Percentiles rank a stretch among this genome's conserved stretches.
Conservation (phyloP, 2,888 invertebrate genomes). For the Corbicula japonica region DNA sequence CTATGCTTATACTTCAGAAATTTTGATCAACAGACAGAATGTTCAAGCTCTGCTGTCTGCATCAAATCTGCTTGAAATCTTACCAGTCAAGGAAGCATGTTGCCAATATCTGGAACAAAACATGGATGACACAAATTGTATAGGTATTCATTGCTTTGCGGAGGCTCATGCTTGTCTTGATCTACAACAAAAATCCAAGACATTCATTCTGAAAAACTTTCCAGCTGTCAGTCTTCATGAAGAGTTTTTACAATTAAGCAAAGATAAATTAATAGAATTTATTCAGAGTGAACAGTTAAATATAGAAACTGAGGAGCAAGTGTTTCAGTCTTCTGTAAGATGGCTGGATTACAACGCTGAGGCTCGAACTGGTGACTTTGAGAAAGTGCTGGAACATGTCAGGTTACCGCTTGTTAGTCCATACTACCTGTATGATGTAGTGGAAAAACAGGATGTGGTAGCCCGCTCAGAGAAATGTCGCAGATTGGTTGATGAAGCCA, state of each 20-base stretch:
- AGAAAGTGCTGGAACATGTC: conserved; percentile 87
- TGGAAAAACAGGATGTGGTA: conserved; percentile 86
- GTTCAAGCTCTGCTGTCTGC: conserved; percentile 96
- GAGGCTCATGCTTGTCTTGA: conserved; percentile 95
- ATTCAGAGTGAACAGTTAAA: conserved; percentile 96
- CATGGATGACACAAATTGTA: conserved; percentile 96
- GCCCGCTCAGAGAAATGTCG: conserved; percentile 85
- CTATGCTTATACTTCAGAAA: conserved; percentile 97
- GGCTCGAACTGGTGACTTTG: conserved; percentile 88
- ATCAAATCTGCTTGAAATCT: conserved; percentile 96
- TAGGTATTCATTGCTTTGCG: conserved; percentile 97
- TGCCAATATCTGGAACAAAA: conserved; percentile 96
- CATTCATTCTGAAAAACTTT: conserved; percentile 84
- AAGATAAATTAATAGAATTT: conserved; percentile 92
- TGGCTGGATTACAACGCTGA: conserved; percentile 95
- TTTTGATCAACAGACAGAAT: conserved; percentile 95
- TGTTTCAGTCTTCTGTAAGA: conserved; percentile 91
- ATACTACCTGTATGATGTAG: conserved; percentile 87
- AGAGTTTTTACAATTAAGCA: conserved; percentile 94
- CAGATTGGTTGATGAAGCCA: conserved; percentile 87
- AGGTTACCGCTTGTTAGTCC: conserved; percentile 87
- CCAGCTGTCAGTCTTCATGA: conserved; percentile 93
- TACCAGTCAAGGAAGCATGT: conserved; percentile 90
- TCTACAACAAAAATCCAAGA: conserved; percentile 88
- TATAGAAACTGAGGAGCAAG: conserved; percentile 96